phyloP scores from a whole-genome alignment of 2,888 invertebrate species.

The Rugalucina vietnamica region DNA sequence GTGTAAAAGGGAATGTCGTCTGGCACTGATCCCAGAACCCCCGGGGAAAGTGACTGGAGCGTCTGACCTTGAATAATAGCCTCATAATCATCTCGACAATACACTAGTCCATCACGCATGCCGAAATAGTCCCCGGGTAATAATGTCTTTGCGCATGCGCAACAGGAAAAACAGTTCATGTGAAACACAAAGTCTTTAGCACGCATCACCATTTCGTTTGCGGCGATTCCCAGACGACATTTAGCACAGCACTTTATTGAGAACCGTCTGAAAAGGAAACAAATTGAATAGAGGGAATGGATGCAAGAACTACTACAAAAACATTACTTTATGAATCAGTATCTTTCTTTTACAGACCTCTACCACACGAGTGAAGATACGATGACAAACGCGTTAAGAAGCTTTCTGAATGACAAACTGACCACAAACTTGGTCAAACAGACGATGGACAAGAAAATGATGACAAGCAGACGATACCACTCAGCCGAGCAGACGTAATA shows the following conservation, averaged over 20 bases:
- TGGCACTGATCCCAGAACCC: constrained; percentile 40
- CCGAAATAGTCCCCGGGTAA: constrained; percentile 96
- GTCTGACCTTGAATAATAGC: constrained; percentile 84
- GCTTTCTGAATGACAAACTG: too few relatives aligned
- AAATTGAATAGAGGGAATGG: too few relatives aligned
- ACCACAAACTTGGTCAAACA: too few relatives aligned
- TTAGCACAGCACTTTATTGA: constrained; percentile 93
- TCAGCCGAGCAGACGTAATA: neutral
- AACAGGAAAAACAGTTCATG: constrained; percentile 94
- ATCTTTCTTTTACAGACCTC: too few relatives aligned
- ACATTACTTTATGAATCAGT: too few relatives aligned
- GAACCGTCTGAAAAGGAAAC: constrained; percentile 90
- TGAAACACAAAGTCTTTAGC: constrained; percentile 95
- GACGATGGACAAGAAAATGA: too few relatives aligned
- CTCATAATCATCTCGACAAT: constrained; percentile 93
- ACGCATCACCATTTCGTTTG: constrained; percentile 95
- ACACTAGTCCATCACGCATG: constrained; percentile 92
- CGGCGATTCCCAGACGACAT: constrained; percentile 92
- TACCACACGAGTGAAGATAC: too few relatives aligned
- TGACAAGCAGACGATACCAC: too few relatives aligned
- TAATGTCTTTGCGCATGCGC: constrained; percentile 91
- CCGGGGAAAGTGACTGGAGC: constrained; percentile 37
- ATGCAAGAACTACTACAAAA: too few relatives aligned
- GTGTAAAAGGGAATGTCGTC: constrained; percentile 86
- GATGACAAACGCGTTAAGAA: too few relatives aligned